Evolutionary conservation across 2,888 invertebrate species (phyloP), one percentile per base, ranked within the genome.

Genomic region (Clunio marinus): DNA sequence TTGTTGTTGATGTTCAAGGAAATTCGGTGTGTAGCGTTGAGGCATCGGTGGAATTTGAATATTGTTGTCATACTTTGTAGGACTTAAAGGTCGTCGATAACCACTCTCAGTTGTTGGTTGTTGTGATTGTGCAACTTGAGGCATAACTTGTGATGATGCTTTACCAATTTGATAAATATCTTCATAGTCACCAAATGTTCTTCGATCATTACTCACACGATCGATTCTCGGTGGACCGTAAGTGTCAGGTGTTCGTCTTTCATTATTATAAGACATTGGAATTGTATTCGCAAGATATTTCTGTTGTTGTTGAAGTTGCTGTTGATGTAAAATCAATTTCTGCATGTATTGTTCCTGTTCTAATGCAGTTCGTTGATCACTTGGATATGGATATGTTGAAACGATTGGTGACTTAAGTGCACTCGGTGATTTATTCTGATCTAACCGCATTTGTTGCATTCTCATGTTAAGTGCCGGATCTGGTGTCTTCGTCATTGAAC

Each of bases 201-300:
- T 37, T 74, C 76, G 10, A 74, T 73, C 0, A 17, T 76, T 74
- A 69, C 76, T 15, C n/a, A n/a, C n/a, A n/a, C n/a, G n/a, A 70
- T 74, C 74, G 51, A 76, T 75, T 73, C 82, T 82, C 1, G 88
- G 86, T 70, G 89, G 80, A 1, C 91, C 89, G 74, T 92, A 92
- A 10, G 89, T 88, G 74, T 92, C 92, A 0, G 91, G 91, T 0
- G 91, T 91, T 71, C 91, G 82, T 72, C 91, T 83, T 75, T 92
- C 91, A 46, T 77, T 78, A 3, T 75, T 73, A 70, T 75, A 73
- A 37, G 63, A 24, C 20, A 72, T 68, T 70, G 73, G 73, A 37
- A 68, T 55, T 10, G 68, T 68, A 25, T 58, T 68, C 7, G 57
- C 27, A 5, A 68, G 15, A 46, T 74, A 75, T 15, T 76, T 75